Evolutionary conservation across 2,113 vertebrate genomes (phyloP).

Genomic region (Microcebus lehilahytsara): DNA sequence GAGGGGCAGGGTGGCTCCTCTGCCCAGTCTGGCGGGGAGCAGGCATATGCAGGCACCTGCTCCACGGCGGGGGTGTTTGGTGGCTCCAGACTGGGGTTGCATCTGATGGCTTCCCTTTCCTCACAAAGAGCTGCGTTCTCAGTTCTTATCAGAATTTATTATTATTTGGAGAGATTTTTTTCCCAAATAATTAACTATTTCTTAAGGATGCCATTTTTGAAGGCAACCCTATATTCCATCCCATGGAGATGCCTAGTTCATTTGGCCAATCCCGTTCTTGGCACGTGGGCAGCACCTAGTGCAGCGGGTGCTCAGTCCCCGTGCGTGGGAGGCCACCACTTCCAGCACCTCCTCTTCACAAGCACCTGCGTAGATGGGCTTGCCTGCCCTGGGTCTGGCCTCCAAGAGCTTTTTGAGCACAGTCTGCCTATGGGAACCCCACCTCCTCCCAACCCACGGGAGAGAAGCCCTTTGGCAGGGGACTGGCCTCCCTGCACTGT

Average conservation of each 20-base stretch:
- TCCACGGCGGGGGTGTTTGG: neutral
- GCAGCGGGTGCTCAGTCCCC: neutral
- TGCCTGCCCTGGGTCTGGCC: neutral
- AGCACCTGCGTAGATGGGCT: neutral
- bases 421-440: neutral
- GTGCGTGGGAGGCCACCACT: neutral
- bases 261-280: neutral
- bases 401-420: neutral
- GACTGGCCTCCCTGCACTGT: neutral
- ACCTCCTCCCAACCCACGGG: too few species aligned
- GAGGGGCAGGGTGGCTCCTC: neutral
- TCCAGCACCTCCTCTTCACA: neutral
- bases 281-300: neutral
- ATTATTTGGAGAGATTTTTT: neutral
- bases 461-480: neutral
- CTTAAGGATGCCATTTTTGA: neutral
- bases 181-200: neutral
- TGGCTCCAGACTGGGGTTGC: fast-evolving
- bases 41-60: neutral
- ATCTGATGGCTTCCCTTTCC: neutral
- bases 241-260: too few species aligned
- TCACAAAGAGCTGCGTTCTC: neutral
- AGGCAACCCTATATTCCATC: neutral
- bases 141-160: neutral
- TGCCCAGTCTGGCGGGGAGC: neutral